Evolutionary conservation across 2,113 vertebrate genomes (phyloP).

Genomic region (Heliornis fulica): DNA sequence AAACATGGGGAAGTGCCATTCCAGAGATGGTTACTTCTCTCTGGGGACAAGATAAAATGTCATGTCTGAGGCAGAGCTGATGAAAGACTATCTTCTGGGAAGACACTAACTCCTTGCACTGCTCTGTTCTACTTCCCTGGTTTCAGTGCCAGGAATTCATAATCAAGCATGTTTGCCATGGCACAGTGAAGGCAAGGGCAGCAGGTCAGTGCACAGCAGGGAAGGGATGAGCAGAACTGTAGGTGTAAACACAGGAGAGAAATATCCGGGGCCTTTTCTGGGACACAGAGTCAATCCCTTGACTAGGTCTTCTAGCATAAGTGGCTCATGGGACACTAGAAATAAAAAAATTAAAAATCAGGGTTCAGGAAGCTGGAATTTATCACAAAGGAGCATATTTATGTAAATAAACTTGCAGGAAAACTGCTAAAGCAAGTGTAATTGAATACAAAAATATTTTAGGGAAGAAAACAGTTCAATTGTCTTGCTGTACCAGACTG

Average conservation of each 20-base stretch:
- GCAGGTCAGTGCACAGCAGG: slow-evolving; percentile 33
- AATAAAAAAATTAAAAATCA: background rate
- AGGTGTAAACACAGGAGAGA: background rate
- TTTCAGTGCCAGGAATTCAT: background rate
- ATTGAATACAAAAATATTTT: background rate
- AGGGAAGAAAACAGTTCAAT: background rate
- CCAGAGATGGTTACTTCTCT: background rate
- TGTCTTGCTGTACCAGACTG: background rate
- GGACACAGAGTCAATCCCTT: slow-evolving; percentile 14
- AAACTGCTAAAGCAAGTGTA: background rate
- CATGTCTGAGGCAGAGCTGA: background rate
- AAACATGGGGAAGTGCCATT: background rate
- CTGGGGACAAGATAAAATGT: background rate
- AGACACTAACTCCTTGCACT: background rate
- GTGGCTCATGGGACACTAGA: background rate
- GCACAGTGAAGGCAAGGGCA: background rate
- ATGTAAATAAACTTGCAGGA: background rate
- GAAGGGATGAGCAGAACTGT: background rate
- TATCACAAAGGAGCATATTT: background rate
- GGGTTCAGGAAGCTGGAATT: background rate
- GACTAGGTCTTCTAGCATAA: background rate
- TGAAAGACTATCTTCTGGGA: background rate
- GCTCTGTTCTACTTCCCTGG: background rate
- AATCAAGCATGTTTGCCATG: background rate
- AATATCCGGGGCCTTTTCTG: slow-evolving; percentile 6